Evolutionary conservation across 2,113 vertebrate species (phyloP).

Genomic region (Bothrops jararaca): DNA sequence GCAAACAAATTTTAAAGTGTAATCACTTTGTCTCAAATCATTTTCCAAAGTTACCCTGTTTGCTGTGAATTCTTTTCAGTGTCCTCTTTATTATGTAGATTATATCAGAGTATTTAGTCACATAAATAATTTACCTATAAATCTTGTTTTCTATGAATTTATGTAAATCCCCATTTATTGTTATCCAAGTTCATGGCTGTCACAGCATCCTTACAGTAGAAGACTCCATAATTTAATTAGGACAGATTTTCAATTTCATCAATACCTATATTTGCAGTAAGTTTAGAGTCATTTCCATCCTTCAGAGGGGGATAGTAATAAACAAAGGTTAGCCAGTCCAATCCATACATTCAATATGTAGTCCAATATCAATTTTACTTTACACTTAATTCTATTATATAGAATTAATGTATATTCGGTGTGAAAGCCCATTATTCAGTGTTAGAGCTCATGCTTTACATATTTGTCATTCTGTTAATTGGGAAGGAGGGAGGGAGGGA

Average conservation of each 20-base stretch:
- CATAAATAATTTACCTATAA: not conserved
- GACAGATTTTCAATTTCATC: not conserved
- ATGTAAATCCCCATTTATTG: not conserved
- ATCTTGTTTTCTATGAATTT: not conserved
- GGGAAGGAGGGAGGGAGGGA: not conserved
- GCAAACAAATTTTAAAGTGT: not conserved
- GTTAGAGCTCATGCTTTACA: not conserved
- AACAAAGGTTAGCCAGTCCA: not conserved
- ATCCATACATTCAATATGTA: not conserved
- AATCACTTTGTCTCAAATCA: not conserved
- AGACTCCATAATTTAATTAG: not conserved
- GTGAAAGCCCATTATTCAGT: not conserved
- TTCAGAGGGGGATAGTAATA: not conserved
- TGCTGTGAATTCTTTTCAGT: not conserved
- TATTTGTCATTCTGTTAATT: not conserved
- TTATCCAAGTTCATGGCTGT: not conserved
- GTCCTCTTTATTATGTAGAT: not conserved
- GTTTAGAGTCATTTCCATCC: not conserved
- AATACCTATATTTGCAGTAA: too few species aligned
- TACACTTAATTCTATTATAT: not conserved
- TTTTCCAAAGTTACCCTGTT: not conserved
- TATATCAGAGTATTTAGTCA: not conserved
- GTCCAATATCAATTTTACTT: not conserved
- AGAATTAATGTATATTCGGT: not conserved
- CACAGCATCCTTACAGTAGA: not conserved